These are phyloP conservation scores for Conus ventricosus DNA, from an alignment of 1,140 invertebrate genomes.

Conservation along the genomic window DNA sequence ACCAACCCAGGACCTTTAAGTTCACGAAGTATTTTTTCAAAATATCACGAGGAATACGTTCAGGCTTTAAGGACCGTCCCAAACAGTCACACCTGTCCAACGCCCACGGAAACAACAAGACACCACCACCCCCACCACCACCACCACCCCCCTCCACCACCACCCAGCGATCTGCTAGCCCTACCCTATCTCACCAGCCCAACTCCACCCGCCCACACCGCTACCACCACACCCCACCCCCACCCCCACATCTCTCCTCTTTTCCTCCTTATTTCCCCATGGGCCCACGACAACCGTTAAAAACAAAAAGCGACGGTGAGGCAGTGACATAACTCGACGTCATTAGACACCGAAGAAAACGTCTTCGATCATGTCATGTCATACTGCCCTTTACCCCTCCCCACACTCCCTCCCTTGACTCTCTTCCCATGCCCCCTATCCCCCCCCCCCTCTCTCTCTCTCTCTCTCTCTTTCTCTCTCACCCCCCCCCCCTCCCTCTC, in stretches of 20 bases:
- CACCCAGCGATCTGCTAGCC: not conserved
- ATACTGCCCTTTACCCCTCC: not conserved
- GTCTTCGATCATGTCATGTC: slow-evolving; percentile 1
- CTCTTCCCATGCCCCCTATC: not conserved
- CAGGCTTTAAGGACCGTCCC: too few relatives aligned
- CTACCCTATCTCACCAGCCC: not conserved
- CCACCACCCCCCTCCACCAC: not conserved
- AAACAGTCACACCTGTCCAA: too few relatives aligned
- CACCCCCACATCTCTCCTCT: not conserved
- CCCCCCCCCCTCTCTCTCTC: not conserved
- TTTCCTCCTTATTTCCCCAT: not conserved
- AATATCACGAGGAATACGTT: too few relatives aligned
- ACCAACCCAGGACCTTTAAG: too few relatives aligned
- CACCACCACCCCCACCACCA: not conserved
- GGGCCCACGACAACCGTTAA: not conserved
- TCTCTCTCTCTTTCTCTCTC: not conserved
- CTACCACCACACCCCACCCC: too few relatives aligned
- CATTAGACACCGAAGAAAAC: not conserved
- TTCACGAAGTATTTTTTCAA: too few relatives aligned
- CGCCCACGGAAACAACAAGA: too few relatives aligned
- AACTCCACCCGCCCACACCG: too few relatives aligned
- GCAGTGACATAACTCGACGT: not conserved
- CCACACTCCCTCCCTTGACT: too few relatives aligned
- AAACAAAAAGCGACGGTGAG: not conserved
- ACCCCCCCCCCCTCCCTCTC: not conserved